phyloP scores from a whole-genome alignment of 2,113 vertebrate genomes.

The Protobothrops mucrosquamatus region DNA sequence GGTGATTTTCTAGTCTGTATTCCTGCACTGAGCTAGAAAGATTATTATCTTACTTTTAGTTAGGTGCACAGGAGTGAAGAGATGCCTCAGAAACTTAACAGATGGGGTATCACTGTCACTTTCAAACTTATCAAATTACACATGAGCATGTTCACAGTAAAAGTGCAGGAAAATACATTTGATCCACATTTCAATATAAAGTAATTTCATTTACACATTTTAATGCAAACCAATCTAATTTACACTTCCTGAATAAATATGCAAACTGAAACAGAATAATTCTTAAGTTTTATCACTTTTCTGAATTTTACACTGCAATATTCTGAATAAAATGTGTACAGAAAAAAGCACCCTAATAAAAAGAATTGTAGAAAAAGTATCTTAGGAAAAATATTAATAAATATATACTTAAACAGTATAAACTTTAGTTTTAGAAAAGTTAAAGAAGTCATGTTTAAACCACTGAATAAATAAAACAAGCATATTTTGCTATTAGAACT shows the following conservation, averaged over 20 bases:
- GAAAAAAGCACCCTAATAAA: neutral
- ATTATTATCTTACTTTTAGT: neutral
- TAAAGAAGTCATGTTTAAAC: neutral
- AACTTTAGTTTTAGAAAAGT: neutral
- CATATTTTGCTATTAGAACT: neutral
- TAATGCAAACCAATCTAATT: neutral
- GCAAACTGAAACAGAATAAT: neutral
- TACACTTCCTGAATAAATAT: neutral
- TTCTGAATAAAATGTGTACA: neutral
- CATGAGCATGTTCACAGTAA: neutral
- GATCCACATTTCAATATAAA: neutral
- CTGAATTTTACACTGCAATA: neutral
- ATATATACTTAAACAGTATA: neutral
- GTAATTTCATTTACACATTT: neutral
- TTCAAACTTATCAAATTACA: neutral
- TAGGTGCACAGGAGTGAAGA: neutral
- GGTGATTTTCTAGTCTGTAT: neutral
- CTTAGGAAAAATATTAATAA: neutral
- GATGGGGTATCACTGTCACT: neutral
- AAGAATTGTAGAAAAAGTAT: neutral
- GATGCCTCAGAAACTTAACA: neutral
- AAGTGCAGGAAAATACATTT: neutral
- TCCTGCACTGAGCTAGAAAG: neutral
- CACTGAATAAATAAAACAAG: neutral
- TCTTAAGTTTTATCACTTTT: neutral